Conservation (phyloP, 2,797 vertebrate species). For the Diplodus sargus region DNA sequence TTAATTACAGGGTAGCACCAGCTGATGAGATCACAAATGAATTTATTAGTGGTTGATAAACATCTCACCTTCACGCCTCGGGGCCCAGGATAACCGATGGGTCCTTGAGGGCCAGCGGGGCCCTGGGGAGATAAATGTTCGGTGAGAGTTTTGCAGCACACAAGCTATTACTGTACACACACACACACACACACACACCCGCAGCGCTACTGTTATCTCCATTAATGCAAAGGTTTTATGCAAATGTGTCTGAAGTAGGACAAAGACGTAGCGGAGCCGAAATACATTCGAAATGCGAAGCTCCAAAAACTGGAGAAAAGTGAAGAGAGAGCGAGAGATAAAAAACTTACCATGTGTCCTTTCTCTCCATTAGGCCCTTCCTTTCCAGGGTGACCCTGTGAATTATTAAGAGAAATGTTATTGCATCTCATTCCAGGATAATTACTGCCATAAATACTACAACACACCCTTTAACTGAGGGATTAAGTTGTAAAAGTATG, state of each 20-base stretch:
- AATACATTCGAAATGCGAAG: constrained; percentile 16
- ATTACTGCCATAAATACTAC: constrained; percentile 73
- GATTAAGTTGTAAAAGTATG: constrained; percentile 65
- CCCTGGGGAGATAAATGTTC: constrained; percentile 84
- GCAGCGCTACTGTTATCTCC: constrained; percentile 26
- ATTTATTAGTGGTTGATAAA: constrained; percentile 17
- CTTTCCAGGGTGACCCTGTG: constrained; percentile 97
- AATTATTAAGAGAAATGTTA: constrained; percentile 76
- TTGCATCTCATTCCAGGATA: constrained; percentile 63
- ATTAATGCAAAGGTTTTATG: constrained; percentile 52
- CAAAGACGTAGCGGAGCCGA: constrained; percentile 4
- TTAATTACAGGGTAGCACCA: constrained; percentile 15
- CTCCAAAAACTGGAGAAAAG: background rate
- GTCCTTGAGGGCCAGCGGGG: constrained; percentile 95
- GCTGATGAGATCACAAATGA: constrained; percentile 9
- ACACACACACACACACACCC: background rate
- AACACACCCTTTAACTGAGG: constrained; percentile 46
- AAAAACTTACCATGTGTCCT: constrained; percentile 89
- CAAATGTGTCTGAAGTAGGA: constrained; percentile 51
- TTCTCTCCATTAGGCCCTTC: constrained; percentile 97
- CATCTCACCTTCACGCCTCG: constrained; percentile 95
- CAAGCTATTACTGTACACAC: constrained; percentile 3
- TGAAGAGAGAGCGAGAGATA: background rate
- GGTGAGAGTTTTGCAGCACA: constrained; percentile 36
- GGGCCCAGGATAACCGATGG: constrained; percentile 96